Evolutionary conservation across 2,113 vertebrate species (phyloP).

Genomic region (Gasterosteus aculeatus): DNA sequence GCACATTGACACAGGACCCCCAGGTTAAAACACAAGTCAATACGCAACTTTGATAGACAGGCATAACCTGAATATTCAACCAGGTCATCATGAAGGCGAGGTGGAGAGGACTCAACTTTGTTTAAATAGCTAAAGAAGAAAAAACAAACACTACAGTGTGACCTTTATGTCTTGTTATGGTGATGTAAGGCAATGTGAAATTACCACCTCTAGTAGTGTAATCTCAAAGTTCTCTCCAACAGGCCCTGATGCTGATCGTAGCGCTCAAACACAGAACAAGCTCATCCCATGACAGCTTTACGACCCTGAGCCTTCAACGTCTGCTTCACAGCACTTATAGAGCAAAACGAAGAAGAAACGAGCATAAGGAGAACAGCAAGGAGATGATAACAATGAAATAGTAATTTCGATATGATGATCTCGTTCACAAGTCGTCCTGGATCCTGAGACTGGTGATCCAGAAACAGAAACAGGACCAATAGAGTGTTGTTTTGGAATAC

Average conservation of each 20-base stretch:
- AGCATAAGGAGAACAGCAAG: slow-evolving; percentile 58
- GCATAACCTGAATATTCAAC: slow-evolving; percentile 72
- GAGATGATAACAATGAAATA: slow-evolving; percentile 56
- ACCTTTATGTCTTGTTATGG: slow-evolving; percentile 23
- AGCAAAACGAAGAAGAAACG: slow-evolving; percentile 70
- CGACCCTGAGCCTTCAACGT: slow-evolving; percentile 58
- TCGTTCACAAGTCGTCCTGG: slow-evolving; percentile 75
- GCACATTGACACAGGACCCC: slow-evolving; percentile 70
- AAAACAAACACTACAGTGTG: slow-evolving; percentile 2
- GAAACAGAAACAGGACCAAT: slow-evolving; percentile 62
- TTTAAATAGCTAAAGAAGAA: background rate
- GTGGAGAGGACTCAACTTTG: slow-evolving; percentile 52
- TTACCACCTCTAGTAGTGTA: slow-evolving; percentile 28
- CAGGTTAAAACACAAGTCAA: slow-evolving; percentile 70
- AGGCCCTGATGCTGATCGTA: slow-evolving; percentile 49
- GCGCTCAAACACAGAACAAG: slow-evolving; percentile 73
- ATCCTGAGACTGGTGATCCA: slow-evolving; percentile 71
- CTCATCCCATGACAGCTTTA: slow-evolving; percentile 75
- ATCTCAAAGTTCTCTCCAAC: slow-evolving; percentile 62
- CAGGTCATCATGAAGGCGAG: slow-evolving; percentile 54
- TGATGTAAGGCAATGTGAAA: slow-evolving; percentile 66
- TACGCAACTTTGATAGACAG: slow-evolving; percentile 73
- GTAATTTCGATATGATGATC: slow-evolving; percentile 68
- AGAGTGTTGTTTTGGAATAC: slow-evolving; percentile 47
- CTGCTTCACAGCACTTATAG: slow-evolving; percentile 72